These are phyloP conservation scores for Ophonus ardosiacus DNA, from an alignment of 2,888 invertebrate genomes.

Conservation along the genomic window DNA sequence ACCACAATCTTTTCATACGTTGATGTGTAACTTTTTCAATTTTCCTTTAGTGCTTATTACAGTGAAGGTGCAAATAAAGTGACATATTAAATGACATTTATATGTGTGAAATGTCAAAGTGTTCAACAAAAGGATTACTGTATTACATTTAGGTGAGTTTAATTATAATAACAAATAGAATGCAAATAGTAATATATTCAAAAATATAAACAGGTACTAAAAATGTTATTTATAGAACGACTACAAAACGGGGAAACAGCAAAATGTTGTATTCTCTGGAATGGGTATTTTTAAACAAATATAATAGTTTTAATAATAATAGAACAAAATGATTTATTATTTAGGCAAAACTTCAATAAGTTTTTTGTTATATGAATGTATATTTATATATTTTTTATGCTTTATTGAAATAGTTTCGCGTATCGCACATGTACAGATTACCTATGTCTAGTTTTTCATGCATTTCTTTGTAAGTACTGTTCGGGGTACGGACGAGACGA, in stretches of 20 bases:
- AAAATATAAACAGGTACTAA: conserved; percentile 4
- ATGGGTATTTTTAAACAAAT: conserved; percentile 34
- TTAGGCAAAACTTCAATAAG: neutral
- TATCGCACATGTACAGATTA: conserved; percentile 14
- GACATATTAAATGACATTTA: conserved; percentile 45
- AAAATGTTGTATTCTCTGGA: conserved; percentile 2
- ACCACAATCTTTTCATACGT: conserved; percentile 54
- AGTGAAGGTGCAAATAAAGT: conserved; percentile 44
- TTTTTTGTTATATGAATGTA: conserved; percentile 2
- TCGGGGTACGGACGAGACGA: conserved; percentile 37
- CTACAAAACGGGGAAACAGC: conserved; percentile 20
- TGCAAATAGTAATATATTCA: conserved; percentile 17
- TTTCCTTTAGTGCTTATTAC: conserved; percentile 32
- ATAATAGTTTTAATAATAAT: conserved; percentile 2
- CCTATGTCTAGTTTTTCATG: conserved; percentile 18
- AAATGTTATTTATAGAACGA: conserved; percentile 26
- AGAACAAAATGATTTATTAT: neutral
- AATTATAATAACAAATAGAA: conserved; percentile 11
- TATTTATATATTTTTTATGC: conserved; percentile 4
- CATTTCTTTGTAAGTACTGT: conserved; percentile 40
- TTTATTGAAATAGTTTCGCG: neutral
- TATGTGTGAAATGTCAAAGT: conserved; percentile 61
- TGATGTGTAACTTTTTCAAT: conserved; percentile 55
- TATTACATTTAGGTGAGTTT: conserved; percentile 57
- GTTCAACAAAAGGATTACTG: conserved; percentile 57